Percentiles rank a stretch among this genome's conserved stretches.
Evolutionary conservation across 2,797 vertebrate genomes (phyloP).

Genomic region (Gymnoscopelus microlampas): DNA sequence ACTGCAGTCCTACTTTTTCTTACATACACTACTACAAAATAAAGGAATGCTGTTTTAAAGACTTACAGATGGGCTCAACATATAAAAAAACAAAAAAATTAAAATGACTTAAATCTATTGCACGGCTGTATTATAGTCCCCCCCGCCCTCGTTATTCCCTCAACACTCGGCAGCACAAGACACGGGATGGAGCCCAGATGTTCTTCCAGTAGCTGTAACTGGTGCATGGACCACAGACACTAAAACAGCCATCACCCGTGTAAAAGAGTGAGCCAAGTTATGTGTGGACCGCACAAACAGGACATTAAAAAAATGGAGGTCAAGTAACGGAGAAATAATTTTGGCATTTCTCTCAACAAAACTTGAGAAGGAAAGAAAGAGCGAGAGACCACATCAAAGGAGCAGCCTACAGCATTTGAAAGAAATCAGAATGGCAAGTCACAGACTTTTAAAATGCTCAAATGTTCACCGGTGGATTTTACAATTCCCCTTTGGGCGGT

Average conservation of each 20-base stretch:
- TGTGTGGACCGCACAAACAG: constrained; percentile 49
- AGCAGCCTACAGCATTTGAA: constrained; percentile 35
- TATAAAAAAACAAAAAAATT: constrained; percentile 41
- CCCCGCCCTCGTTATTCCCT: constrained; percentile 46
- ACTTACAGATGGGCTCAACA: constrained; percentile 72
- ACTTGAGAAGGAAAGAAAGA: constrained; percentile 28
- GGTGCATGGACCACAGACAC: constrained; percentile 61
- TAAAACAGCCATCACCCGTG: constrained; percentile 59
- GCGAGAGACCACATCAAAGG: constrained; percentile 25
- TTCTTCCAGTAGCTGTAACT: constrained; percentile 74
- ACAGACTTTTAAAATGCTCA: constrained; percentile 30
- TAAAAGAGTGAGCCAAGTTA: constrained; percentile 50
- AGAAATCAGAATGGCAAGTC: constrained; percentile 50
- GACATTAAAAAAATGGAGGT: constrained; percentile 44
- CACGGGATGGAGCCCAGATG: constrained; percentile 69
- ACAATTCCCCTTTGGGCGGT: constrained; percentile 37
- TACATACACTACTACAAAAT: constrained; percentile 77
- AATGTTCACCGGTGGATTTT: constrained; percentile 46
- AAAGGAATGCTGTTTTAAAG: constrained; percentile 80
- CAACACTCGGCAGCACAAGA: constrained; percentile 75
- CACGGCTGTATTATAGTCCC: constrained; percentile 78
- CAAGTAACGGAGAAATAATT: constrained; percentile 7
- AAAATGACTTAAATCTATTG: constrained; percentile 63
- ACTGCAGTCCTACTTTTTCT: constrained; percentile 71
- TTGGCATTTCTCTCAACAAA: constrained; percentile 23